Evolutionary conservation across 1,140 invertebrate genomes (phyloP).

Genomic region (Anastrepha obliqua): DNA sequence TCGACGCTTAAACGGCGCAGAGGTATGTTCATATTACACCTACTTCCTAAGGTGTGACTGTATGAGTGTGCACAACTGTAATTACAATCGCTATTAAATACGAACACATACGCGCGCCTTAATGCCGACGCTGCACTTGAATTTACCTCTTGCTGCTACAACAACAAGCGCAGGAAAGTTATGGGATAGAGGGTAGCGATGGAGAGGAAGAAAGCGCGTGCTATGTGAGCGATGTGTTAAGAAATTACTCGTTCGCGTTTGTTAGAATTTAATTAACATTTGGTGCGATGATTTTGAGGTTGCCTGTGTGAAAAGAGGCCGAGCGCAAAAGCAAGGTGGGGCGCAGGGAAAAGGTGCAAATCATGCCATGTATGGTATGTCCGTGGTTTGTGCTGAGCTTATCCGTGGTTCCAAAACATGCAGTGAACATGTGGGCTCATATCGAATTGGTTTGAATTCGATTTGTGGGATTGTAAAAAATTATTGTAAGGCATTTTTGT

Average conservation of each 20-base stretch:
- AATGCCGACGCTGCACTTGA: conserved; percentile 27
- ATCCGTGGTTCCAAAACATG: too few relatives aligned
- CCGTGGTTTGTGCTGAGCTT: too few relatives aligned
- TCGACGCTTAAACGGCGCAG: conserved; percentile 24
- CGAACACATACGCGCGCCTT: neutral
- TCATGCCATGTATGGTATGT: too few relatives aligned
- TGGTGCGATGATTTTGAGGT: conserved; percentile 43
- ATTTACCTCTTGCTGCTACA: conserved; percentile 3
- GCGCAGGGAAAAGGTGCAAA: neutral
- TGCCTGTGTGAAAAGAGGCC: neutral
- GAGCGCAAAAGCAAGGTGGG: neutral
- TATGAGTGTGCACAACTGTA: conserved; percentile 10
- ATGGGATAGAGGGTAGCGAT: neutral
- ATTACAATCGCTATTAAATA: conserved; percentile 41
- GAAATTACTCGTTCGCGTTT: conserved; percentile 47
- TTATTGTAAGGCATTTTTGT: too few relatives aligned
- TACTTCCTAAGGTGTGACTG: too few relatives aligned
- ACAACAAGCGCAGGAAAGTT: neutral
- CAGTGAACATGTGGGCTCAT: too few relatives aligned
- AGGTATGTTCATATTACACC: neutral
- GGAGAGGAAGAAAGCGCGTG: neutral
- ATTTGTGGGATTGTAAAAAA: too few relatives aligned
- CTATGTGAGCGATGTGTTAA: conserved; percentile 10
- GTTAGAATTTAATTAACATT: conserved; percentile 52
- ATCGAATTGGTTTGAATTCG: too few relatives aligned